These are phyloP conservation scores for Trichechus manatus DNA, from an alignment of 2,113 vertebrate species.

Conservation along the genomic window DNA sequence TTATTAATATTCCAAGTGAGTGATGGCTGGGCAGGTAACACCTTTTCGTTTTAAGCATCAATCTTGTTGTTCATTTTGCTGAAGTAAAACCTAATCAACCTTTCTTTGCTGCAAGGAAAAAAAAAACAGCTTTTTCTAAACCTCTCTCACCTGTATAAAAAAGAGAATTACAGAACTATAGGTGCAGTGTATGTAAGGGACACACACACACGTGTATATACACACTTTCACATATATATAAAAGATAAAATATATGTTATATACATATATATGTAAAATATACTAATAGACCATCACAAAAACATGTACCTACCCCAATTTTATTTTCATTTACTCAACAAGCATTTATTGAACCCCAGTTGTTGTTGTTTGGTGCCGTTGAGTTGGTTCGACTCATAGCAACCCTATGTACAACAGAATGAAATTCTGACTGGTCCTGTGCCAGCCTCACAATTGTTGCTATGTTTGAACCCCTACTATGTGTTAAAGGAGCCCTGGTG, in stretches of 20 bases:
- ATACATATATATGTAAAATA: not conserved
- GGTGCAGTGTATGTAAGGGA: slow-evolving; percentile 15
- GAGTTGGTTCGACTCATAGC: too few relatives aligned
- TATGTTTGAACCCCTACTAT: not conserved
- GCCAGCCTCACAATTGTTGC: too few relatives aligned
- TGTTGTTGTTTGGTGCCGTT: too few relatives aligned
- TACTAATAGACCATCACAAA: not conserved
- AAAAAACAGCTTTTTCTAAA: slow-evolving; percentile 60
- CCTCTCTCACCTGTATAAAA: slow-evolving; percentile 33
- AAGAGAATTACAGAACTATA: slow-evolving; percentile 11
- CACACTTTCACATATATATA: not conserved
- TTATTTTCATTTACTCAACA: slow-evolving; percentile 3
- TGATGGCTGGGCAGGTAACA: slow-evolving; percentile 66
- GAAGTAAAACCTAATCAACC: slow-evolving; percentile 75
- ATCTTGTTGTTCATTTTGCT: slow-evolving; percentile 74
- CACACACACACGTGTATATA: not conserved
- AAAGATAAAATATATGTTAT: not conserved
- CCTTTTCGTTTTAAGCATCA: slow-evolving; percentile 75
- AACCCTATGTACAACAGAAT: too few relatives aligned
- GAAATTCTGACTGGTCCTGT: too few relatives aligned
- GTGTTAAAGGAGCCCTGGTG: not conserved
- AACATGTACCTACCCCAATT: not conserved
- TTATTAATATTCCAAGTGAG: slow-evolving; percentile 70
- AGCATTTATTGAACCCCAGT: not conserved
- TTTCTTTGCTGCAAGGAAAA: slow-evolving; percentile 56